These are phyloP conservation scores for Anastatus disparis DNA, from an alignment of 1,140 invertebrate genomes.

Conservation along the genomic window DNA sequence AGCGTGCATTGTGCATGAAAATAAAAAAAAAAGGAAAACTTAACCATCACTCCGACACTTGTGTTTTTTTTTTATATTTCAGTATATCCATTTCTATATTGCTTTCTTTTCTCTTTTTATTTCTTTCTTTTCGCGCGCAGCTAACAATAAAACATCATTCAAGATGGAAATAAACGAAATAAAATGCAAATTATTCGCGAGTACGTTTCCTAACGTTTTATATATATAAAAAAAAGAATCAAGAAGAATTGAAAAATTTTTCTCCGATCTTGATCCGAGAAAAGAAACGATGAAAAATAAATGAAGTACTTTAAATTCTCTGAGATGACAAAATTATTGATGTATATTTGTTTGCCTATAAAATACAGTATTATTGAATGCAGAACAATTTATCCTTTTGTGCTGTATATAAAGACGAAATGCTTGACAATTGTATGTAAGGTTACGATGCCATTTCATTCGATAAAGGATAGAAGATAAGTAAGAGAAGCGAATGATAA, in stretches of 20 bases:
- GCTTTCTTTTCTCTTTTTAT: background rate
- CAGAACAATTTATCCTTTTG: too few relatives aligned
- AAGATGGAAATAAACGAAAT: background rate
- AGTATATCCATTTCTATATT: too few relatives aligned
- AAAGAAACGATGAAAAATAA: background rate
- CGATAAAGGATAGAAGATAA: conserved; percentile 1
- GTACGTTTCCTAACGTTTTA: too few relatives aligned
- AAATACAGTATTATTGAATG: too few relatives aligned
- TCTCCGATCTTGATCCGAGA: too few relatives aligned
- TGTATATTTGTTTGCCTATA: too few relatives aligned
- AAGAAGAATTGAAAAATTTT: too few relatives aligned
- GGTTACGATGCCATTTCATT: background rate
- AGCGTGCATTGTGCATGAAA: background rate
- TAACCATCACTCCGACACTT: background rate
- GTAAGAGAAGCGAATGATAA: background rate
- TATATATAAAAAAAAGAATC: background rate
- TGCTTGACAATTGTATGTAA: too few relatives aligned
- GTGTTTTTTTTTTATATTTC: background rate
- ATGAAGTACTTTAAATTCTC: too few relatives aligned
- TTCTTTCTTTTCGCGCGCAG: background rate
- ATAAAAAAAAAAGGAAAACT: background rate
- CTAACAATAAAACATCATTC: background rate
- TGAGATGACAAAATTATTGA: too few relatives aligned
- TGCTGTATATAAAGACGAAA: too few relatives aligned
- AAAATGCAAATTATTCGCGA: background rate